These are phyloP conservation scores for human DNA, from an alignment of 2,113 vertebrate genomes.

Conservation along the genomic window GRCh38 chr15:56430501-56431000, in stretches of 20 bases:
- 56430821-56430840: not conserved
- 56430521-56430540: constrained; percentile 1
- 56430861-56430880: not conserved
- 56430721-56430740: not conserved
- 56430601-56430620: not conserved
- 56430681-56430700: not conserved
- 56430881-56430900: not conserved
- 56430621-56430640: not conserved
- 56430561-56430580: not conserved
- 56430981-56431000: no score
- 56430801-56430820: not conserved
- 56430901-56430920: no score
- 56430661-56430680: not conserved
- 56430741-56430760: not conserved
- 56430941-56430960: no score
- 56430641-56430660: not conserved
- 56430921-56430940: no score
- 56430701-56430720: not conserved
- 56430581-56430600: not conserved
- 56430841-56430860: not conserved
- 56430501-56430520: not conserved
- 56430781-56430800: not conserved
- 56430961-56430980: no score
- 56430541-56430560: not conserved
- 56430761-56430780: not conserved